These are phyloP conservation scores for Epistrophella euchroma DNA, from an alignment of 2,888 invertebrate genomes.

Conservation along the genomic window DNA sequence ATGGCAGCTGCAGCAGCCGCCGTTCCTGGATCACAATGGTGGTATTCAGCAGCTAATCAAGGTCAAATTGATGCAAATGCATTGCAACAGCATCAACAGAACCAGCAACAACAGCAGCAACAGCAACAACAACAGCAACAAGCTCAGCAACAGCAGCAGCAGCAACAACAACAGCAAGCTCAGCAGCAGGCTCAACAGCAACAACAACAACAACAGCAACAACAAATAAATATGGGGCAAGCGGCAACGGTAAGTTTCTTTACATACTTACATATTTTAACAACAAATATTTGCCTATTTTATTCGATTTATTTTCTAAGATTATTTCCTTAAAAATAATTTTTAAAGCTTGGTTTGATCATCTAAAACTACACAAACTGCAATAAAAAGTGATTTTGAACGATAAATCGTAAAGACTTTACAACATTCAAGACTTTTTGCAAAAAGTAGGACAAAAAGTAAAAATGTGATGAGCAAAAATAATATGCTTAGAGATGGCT, in stretches of 20 bases:
- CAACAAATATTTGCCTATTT: constrained; percentile 7
- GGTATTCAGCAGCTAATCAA: constrained; percentile 87
- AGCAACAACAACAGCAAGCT: constrained; percentile 84
- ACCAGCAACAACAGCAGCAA: constrained; percentile 85
- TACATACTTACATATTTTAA: too few relatives aligned
- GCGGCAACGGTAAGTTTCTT: constrained; percentile 80
- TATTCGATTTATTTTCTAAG: neutral
- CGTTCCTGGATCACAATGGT: constrained; percentile 90
- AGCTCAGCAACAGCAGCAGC: constrained; percentile 84
- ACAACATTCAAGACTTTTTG: too few relatives aligned
- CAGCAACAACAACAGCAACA: constrained; percentile 83
- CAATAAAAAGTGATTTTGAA: too few relatives aligned
- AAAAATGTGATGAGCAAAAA: too few relatives aligned
- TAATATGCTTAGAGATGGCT: too few relatives aligned
- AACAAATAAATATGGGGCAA: constrained; percentile 79
- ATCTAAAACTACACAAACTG: neutral
- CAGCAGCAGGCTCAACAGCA: constrained; percentile 84
- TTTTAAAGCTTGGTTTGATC: constrained; percentile 21
- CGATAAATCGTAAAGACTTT: too few relatives aligned
- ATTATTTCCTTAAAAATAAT: neutral
- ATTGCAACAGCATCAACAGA: constrained; percentile 85
- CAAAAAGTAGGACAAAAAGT: too few relatives aligned
- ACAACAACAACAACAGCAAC: constrained; percentile 82
- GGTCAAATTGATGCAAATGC: constrained; percentile 86
- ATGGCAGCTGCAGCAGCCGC: constrained; percentile 85